Conservation (phyloP, 2,888 invertebrate genomes). For the Sphaerophoria rueppellii region DNA sequence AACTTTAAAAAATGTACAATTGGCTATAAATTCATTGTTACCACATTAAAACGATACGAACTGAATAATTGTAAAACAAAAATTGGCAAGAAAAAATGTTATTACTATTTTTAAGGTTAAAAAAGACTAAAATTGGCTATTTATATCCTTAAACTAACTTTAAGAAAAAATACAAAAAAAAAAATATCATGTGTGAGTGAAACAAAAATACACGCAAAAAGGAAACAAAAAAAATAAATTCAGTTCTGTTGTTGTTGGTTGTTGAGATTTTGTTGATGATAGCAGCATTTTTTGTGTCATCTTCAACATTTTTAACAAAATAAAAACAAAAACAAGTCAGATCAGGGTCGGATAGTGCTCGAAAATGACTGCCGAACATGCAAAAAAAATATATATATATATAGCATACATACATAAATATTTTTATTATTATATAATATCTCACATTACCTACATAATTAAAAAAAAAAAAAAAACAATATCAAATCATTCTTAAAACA, state of each 20-base stretch:
- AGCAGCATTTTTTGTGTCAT: conserved; percentile 66
- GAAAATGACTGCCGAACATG: conserved; percentile 70
- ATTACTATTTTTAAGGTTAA: too few species aligned
- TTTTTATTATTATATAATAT: conserved; percentile 47
- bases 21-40: conserved; percentile 58
- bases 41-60: conserved; percentile 69
- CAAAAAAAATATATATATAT: conserved; percentile 70
- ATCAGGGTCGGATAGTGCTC: conserved; percentile 75
- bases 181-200: conserved; percentile 33
- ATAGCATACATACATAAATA: conserved; percentile 48
- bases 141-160: conserved; percentile 11
- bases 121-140: conserved; percentile 56
- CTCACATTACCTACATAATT: conserved; percentile 57
- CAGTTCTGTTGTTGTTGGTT: conserved; percentile 77
- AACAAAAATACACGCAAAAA: conserved; percentile 44
- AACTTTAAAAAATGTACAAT: conserved; percentile 26
- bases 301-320: conserved; percentile 49
- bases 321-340: conserved; percentile 55
- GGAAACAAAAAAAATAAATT: conserved; percentile 60
- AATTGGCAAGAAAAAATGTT: conserved; percentile 17
- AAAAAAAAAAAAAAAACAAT: not conserved
- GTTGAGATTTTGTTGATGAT: conserved; percentile 76
- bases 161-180: not conserved
- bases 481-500: conserved; percentile 55
- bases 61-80: conserved; percentile 57